Conservation (phyloP, 92 coral and sea anemone genomes). For the Phymanthus crucifer region DNA sequence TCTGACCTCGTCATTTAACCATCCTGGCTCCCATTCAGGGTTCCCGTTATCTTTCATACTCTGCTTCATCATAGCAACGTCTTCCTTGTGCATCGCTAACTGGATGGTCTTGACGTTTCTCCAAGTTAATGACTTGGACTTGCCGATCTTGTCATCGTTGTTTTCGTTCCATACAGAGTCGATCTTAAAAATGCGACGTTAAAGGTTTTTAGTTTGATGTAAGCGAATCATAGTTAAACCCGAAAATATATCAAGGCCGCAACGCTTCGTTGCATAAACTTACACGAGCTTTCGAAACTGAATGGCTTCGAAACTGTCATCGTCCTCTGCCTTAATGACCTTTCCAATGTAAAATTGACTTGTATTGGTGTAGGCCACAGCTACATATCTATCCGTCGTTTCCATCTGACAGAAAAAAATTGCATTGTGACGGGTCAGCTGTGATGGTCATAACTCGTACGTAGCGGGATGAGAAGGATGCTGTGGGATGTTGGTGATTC, state of each 20-base stretch:
- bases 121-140: not conserved
- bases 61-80: not conserved
- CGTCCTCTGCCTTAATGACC: not conserved
- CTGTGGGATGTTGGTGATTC: not conserved
- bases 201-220: not conserved
- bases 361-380: slow-evolving; percentile 2
- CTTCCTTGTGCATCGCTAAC: not conserved
- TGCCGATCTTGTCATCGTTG: not conserved
- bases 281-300: not conserved
- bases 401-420: not conserved
- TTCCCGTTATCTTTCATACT: not conserved
- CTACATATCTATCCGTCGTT: not conserved
- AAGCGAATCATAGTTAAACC: too few relatives aligned
- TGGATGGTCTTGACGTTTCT: not conserved
- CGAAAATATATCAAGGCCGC: too few relatives aligned
- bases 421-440: not conserved
- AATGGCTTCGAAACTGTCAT: not conserved
- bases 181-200: not conserved
- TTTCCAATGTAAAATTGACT: not conserved
- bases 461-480: not conserved
- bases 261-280: not conserved
- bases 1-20: slow-evolving; percentile 4
- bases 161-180: not conserved
- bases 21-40: not conserved
- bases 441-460: not conserved